Conservation (phyloP, 2,888 invertebrate species). For the Pollenia angustigena region DNA sequence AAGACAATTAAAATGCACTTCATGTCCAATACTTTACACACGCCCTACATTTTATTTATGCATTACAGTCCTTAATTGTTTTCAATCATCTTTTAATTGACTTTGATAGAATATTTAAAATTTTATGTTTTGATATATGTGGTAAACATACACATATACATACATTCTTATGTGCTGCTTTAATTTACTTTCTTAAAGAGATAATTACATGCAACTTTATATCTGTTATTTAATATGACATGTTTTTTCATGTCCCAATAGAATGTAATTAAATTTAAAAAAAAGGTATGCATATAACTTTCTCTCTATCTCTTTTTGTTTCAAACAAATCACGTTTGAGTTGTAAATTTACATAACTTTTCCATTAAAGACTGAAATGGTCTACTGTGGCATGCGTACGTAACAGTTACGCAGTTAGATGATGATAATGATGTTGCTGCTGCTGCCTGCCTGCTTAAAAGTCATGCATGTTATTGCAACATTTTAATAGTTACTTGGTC, state of each 20-base stretch:
- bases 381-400: conserved; percentile 34
- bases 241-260: conserved; percentile 54
- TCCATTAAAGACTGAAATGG: conserved; percentile 50
- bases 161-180: not conserved
- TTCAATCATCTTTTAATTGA: conserved; percentile 10
- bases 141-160: not conserved
- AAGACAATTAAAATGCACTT: conserved; percentile 44
- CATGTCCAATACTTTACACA: conserved; percentile 52
- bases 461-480: not conserved
- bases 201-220: conserved; percentile 66
- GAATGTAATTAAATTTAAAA: conserved; percentile 22
- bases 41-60: conserved; percentile 10
- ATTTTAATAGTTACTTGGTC: not conserved
- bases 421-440: not conserved
- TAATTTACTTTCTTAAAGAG: conserved; percentile 19
- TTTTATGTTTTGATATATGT: not conserved
- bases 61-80: conserved; percentile 42
- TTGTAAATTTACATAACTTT: conserved; percentile 64
- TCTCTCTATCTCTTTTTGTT: conserved; percentile 22
- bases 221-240: conserved; percentile 62
- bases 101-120: not conserved
- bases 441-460: not conserved
- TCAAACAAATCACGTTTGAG: conserved; percentile 36
- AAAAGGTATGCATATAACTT: not conserved
- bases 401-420: conserved; percentile 18